A percentile compares a stretch with the other conserved stretches of the same genome.
These are phyloP conservation scores for Tribolium castaneum DNA, from an alignment of 1,140 invertebrate species.

Conservation along the genomic window DNA sequence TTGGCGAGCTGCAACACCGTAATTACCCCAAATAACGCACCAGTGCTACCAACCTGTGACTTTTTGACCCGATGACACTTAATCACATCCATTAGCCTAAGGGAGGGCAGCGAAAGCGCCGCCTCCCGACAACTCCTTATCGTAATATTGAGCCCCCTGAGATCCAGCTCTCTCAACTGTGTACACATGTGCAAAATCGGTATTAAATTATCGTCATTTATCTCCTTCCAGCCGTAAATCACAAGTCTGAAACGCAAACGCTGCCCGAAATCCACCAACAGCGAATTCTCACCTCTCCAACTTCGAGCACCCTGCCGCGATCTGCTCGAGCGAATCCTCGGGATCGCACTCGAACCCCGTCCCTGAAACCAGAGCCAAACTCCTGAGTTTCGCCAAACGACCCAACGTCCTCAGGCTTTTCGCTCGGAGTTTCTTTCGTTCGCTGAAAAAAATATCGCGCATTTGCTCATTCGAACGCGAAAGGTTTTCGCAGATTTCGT, in stretches of 20 bases:
- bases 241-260: slow-evolving; percentile 38
- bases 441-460: slow-evolving; percentile 49
- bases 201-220: slow-evolving; percentile 54
- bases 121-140: slow-evolving; percentile 55
- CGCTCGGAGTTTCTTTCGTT: slow-evolving; percentile 48
- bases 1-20: slow-evolving; percentile 33
- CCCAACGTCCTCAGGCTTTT: slow-evolving; percentile 52
- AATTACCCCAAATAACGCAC: background rate
- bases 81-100: slow-evolving; percentile 52
- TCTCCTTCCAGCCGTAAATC: slow-evolving; percentile 54
- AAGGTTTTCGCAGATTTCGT: slow-evolving; percentile 52
- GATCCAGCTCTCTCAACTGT: slow-evolving; percentile 49
- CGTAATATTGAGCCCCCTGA: slow-evolving; percentile 53
- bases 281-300: slow-evolving; percentile 49
- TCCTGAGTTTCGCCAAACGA: slow-evolving; percentile 48
- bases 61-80: slow-evolving; percentile 55
- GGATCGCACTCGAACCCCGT: slow-evolving; percentile 52
- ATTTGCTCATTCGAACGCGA: slow-evolving; percentile 47
- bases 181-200: slow-evolving; percentile 52
- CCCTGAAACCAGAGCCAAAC: slow-evolving; percentile 47
- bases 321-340: slow-evolving; percentile 53
- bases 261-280: background rate
- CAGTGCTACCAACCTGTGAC: slow-evolving; percentile 42
- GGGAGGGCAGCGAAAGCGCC: slow-evolving; percentile 49
- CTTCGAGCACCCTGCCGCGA: slow-evolving; percentile 52